A percentile compares a stretch with the other conserved stretches of the same genome.
These are phyloP conservation scores for Lycaon pictus DNA, from an alignment of 2,113 vertebrate species.

Conservation along the genomic window DNA sequence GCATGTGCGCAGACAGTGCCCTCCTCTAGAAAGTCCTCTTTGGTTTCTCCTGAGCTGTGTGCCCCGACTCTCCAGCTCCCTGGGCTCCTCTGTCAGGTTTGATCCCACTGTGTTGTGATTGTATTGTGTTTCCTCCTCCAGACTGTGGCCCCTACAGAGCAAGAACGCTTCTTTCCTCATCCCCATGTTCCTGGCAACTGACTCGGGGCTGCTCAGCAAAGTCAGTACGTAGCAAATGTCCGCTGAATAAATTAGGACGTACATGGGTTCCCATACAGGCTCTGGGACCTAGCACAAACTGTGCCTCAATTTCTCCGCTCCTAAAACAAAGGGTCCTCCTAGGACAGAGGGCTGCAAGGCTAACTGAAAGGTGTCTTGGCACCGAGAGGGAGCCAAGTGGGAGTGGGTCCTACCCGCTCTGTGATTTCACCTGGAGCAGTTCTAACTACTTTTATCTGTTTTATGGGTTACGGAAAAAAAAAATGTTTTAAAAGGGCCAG, in stretches of 20 bases:
- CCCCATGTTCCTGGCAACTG: neutral
- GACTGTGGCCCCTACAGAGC: neutral
- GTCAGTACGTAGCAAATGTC: neutral
- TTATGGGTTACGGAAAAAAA: neutral
- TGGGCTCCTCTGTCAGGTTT: neutral
- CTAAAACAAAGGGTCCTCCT: neutral
- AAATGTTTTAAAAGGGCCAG: neutral
- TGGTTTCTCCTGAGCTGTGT: neutral
- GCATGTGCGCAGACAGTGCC: neutral
- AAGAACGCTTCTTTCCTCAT: neutral
- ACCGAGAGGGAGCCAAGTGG: neutral
- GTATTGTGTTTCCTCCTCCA: neutral
- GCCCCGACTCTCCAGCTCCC: neutral
- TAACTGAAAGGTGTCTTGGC: neutral
- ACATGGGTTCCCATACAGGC: neutral
- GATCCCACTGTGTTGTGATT: neutral
- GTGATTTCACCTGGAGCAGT: neutral
- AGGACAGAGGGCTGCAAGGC: neutral
- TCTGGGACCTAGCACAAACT: neutral
- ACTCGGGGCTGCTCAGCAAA: neutral
- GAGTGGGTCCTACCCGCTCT: neutral
- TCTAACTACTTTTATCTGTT: neutral
- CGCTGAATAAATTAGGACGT: neutral
- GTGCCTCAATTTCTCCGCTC: neutral
- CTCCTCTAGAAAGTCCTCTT: constrained; percentile 1